Base-by-base conservation (phyloP, 2,113 vertebrate genomes). In the Castor canadensis region DNA sequence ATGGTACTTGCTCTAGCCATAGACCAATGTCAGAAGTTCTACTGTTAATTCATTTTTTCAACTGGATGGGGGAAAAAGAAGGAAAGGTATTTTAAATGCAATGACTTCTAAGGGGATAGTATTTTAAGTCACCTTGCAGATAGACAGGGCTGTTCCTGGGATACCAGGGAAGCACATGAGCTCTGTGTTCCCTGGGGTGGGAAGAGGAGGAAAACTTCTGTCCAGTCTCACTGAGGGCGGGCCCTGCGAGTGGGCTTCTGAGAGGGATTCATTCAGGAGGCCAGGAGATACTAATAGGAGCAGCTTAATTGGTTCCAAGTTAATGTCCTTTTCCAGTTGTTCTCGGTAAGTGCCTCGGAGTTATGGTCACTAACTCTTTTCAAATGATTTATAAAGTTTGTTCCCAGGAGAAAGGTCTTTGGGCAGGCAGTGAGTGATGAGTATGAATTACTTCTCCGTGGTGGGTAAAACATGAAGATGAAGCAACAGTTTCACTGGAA, bases 351-450 rank as follows among this genome's bases (percentile, higher is more conserved):
- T 17, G 28, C 87, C 60, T 67, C 92, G 94, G 95, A 95, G 76
- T 75, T 76, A 58, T 28, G 89, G 87, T 54, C 90, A 75, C 93
- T 87, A 83, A 67, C 76, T 84, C 86, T 83, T 89, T 94, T 87
- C 52, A 84, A 87, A 93, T 89, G 96, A 95, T 95, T 95, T 93
- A 87, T 88, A 87, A 93, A 90, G 94, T 97, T 87, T 60, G 24
- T 72, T 95, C 93, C 92, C 95, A 90, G 87, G 94, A 97, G 90
- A 22, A 75, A 77, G 87, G 80, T 81, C 93, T 93, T 43, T 87
- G 90, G 75, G 87, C 83, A 87, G 89, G 90, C 90, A 92, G 87
- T 0, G 0, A 87, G 91, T 60, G 3, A 26, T 73, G 84, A 9
- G 92, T 62, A 62, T 92, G 94, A 95, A 26, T 96, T 83, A 95